phyloP scores from a whole-genome alignment of 2,797 vertebrate species.

The Columba guinea region DNA sequence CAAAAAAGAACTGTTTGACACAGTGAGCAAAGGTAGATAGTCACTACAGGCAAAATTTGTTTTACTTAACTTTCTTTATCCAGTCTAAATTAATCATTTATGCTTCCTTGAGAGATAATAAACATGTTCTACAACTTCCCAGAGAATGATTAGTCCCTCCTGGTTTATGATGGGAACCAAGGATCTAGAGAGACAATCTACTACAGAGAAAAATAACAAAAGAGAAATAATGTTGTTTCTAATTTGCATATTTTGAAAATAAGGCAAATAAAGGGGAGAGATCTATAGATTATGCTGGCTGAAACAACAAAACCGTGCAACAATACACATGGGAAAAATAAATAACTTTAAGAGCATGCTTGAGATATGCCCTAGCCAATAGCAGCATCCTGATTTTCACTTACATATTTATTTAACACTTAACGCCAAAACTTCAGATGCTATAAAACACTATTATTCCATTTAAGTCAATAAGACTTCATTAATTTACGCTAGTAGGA shows the following conservation, averaged over 20 bases:
- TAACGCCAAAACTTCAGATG: background rate
- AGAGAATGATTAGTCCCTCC: background rate
- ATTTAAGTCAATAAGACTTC: background rate
- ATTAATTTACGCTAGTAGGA: slow-evolving; percentile 12
- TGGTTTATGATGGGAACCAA: background rate
- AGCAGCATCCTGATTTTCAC: background rate
- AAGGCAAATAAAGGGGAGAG: background rate
- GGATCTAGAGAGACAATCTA: background rate
- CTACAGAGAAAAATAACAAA: background rate
- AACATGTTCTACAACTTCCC: background rate
- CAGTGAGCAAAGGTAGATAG: background rate
- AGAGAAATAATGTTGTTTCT: background rate
- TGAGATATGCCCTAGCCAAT: background rate
- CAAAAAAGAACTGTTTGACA: background rate
- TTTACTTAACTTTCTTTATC: background rate
- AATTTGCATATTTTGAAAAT: slow-evolving; percentile 11
- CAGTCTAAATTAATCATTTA: background rate
- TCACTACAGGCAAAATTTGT: background rate
- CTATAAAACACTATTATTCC: background rate
- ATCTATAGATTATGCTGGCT: background rate
- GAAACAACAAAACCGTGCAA: background rate
- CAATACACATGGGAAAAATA: background rate
- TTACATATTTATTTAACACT: background rate
- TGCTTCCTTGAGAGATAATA: background rate
- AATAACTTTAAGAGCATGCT: background rate